Base-by-base conservation (phyloP, 2,888 invertebrate genomes). In the Protophormia terraenovae region DNA sequence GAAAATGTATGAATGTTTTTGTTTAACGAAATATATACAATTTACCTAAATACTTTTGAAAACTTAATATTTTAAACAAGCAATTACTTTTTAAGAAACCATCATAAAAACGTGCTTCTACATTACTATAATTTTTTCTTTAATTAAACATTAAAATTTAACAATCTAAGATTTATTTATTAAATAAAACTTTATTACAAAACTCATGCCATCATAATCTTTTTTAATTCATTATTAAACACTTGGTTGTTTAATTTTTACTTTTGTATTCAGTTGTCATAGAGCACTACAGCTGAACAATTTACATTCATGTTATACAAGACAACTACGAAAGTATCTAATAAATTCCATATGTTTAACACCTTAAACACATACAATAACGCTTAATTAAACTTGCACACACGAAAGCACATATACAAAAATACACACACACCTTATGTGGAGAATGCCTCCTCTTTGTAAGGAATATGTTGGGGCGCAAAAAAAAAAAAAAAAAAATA, bases 281-380 rank as follows among this genome's bases (percentile, higher is more conserved):
- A 47, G 24, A 1, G 29, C 47, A 19, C 32, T 29, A 41, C 60
- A 27, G 38, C 50, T 62, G 69, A 50, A 50, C 38, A 55, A 58
- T 55, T 45, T 27, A 67, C 35, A 55, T 29, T 66, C 55, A 38
- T 73, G 80, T 73, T 55, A 58, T 27, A 80, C 73, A 80, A 67
- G 71, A 73, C 62, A 75, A 50, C 50, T 24, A 27, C 27, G 8
- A 47, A 45, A 55, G 55, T 71, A 69, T 82, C 75, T 55, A 78
- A 85, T 85, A 82, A 85, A 82, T 85, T 85, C 78, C 82, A 82
- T 38, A 82, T 82, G 78, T 78, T 85, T 82, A 85, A 82, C 85
- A 82, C 85, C 82, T 85, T 71, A 19, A 64, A 71, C 73, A 79
- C 78, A 80, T 76, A 75, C 85, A 82, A 75, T 79, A 75, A 71